Conservation (phyloP, 2,888 invertebrate genomes). For the Drosophila buzzatii region DNA sequence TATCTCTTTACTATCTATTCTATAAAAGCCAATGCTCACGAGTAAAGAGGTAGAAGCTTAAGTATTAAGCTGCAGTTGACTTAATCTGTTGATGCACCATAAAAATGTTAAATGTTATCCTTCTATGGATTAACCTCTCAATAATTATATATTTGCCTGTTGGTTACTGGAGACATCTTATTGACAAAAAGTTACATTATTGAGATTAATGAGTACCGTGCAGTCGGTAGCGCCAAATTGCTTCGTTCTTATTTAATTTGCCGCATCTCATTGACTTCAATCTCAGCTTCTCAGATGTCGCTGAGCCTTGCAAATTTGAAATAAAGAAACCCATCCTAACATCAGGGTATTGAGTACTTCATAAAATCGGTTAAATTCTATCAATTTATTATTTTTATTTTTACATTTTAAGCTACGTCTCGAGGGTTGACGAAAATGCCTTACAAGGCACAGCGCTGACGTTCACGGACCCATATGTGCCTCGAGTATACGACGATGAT, state of each 20-base stretch:
- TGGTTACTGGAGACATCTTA: no score
- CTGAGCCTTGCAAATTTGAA: neutral
- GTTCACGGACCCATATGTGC: conserved; percentile 90
- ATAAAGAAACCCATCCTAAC: neutral
- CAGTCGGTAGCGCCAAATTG: neutral
- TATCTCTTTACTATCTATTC: no score
- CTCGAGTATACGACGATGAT: conserved; percentile 91
- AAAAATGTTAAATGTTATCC: no score
- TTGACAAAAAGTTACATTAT: no score
- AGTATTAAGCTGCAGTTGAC: no score
- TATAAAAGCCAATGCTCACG: no score
- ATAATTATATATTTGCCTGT: no score
- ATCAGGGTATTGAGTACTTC: neutral
- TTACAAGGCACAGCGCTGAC: conserved; percentile 91
- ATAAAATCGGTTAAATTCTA: neutral
- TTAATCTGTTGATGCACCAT: no score
- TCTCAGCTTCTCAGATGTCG: neutral
- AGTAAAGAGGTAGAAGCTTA: no score
- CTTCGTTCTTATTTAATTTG: neutral
- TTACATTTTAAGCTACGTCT: conserved; percentile 88
- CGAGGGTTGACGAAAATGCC: conserved; percentile 92
- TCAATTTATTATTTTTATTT: neutral
- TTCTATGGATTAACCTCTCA: no score
- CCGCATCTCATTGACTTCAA: neutral
- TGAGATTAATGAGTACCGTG: neutral